Base-by-base conservation (phyloP, 2,888 invertebrate genomes). In the Nymphalis polychloros region DNA sequence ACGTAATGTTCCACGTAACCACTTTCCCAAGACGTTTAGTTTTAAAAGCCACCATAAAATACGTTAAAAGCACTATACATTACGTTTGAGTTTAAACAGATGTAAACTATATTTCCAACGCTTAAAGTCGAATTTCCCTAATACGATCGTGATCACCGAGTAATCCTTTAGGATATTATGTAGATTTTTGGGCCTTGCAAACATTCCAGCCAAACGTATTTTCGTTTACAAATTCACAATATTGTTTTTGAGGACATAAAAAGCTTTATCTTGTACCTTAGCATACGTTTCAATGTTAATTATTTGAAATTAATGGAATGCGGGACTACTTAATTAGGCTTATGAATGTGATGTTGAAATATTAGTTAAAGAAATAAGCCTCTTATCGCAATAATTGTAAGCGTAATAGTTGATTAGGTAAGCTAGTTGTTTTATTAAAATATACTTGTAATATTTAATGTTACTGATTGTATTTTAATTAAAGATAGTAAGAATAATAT, bases 171-270 rank as follows among this genome's bases (percentile, higher is more conserved):
- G 66, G 64, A 70, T 71, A 69, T 71, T 75, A 76, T 75, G 75
- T 72, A 76, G 70, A 75, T 75, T 71, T 73, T 65, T 61, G 68
- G 73, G 69, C 71, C 71, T 73, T 61, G 73, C 71, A 75, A 75
- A 73, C 72, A 71, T 75, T 73, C 60, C 46, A 61, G 69, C 70
- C 61, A 62, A 69, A 64, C 63, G 64, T 69, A 72, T 72, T 67
- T 67, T 66, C 61, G 65, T 68, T 72, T 69, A 72, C 69, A 73
- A 74, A 74, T 74, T 76, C 75, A 75, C 76, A 73, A 73, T 75
- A 73, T 72, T 73, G 76, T 76, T 75, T 74, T 67, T 59, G 64
- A 57, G 63, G 59, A 59, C 64, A 70, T 70, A 69, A 72, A 71
- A 69, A 70, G 70, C 71, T 60, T 64, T 71, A 68, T 70, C 49